A percentile compares a stretch with the other conserved stretches of the same genome.
phyloP scores from a whole-genome alignment of 2,888 invertebrate species.

The Yponomeuta sedellus region DNA sequence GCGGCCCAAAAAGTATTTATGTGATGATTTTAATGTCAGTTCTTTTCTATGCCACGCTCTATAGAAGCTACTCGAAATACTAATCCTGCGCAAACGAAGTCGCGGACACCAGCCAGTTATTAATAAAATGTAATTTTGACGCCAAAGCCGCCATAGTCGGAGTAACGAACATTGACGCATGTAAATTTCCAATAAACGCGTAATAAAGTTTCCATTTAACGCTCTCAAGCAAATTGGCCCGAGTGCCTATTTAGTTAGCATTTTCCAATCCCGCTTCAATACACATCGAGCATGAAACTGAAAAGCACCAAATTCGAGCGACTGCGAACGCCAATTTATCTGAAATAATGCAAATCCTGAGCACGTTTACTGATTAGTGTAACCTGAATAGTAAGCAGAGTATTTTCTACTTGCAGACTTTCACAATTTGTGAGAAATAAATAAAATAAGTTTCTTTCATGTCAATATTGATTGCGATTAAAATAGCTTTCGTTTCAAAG shows the following conservation, averaged over 20 bases:
- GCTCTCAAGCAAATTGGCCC: slow-evolving; percentile 20
- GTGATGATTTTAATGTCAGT: no score
- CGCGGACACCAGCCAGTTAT: no score
- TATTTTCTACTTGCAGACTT: not conserved
- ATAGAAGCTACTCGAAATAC: no score
- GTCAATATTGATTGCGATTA: not conserved
- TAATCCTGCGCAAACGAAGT: no score
- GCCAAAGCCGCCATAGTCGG: not conserved
- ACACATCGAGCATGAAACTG: slow-evolving; percentile 31
- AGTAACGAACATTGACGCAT: not conserved
- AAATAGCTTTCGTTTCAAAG: not conserved
- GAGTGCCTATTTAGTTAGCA: slow-evolving; percentile 4
- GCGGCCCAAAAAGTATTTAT: no score
- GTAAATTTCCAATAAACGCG: not conserved
- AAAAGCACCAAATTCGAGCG: slow-evolving; percentile 38
- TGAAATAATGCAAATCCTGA: not conserved
- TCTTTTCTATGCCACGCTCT: no score
- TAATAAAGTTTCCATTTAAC: not conserved
- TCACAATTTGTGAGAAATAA: not conserved
- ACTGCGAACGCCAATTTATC: not conserved
- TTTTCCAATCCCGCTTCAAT: slow-evolving; percentile 23
- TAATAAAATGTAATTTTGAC: no score
- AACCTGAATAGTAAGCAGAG: not conserved
- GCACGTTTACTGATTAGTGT: not conserved
- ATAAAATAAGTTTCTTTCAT: not conserved